These are phyloP conservation scores for Halictus quadricinctus DNA, from an alignment of 2,888 invertebrate genomes.

Conservation along the genomic window DNA sequence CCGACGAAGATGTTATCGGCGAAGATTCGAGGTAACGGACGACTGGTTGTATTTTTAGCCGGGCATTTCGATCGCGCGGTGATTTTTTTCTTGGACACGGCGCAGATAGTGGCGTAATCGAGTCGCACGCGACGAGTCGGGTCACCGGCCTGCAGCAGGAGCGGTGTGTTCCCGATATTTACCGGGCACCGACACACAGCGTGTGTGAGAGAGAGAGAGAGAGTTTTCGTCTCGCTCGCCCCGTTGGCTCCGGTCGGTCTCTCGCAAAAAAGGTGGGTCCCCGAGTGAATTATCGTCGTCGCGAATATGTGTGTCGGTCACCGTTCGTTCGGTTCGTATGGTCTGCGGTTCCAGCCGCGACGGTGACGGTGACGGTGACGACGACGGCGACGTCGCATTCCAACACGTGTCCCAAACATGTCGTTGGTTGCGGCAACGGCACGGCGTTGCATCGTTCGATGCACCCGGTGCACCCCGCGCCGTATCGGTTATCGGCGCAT, in stretches of 20 bases:
- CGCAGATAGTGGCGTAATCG: slow-evolving; percentile 54
- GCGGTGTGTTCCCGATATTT: slow-evolving; percentile 59
- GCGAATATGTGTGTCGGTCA: slow-evolving; percentile 4
- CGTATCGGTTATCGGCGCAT: slow-evolving; percentile 57
- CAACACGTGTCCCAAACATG: slow-evolving; percentile 58
- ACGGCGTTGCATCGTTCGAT: slow-evolving; percentile 40
- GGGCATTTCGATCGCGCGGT: slow-evolving; percentile 59
- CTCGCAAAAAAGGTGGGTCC: slow-evolving; percentile 37
- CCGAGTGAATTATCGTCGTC: slow-evolving; percentile 56
- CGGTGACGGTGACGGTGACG: background rate
- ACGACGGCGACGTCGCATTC: slow-evolving; percentile 29
- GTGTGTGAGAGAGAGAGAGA: too few species aligned
- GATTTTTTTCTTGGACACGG: slow-evolving; percentile 53
- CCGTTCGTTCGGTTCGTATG: slow-evolving; percentile 17
- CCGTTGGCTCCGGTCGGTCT: background rate
- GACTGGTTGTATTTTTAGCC: slow-evolving; percentile 47
- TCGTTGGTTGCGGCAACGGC: slow-evolving; percentile 17
- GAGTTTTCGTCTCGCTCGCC: background rate
- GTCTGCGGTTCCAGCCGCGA: background rate
- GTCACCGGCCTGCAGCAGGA: slow-evolving; percentile 58
- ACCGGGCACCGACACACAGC: slow-evolving; percentile 13
- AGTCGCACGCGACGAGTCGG: slow-evolving; percentile 60
- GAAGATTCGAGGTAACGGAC: background rate
- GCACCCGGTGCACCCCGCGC: slow-evolving; percentile 40
- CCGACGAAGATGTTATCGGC: slow-evolving; percentile 9